Evolutionary conservation across 2,797 vertebrate genomes (phyloP).

Genomic region (Anguilla megastoma): DNA sequence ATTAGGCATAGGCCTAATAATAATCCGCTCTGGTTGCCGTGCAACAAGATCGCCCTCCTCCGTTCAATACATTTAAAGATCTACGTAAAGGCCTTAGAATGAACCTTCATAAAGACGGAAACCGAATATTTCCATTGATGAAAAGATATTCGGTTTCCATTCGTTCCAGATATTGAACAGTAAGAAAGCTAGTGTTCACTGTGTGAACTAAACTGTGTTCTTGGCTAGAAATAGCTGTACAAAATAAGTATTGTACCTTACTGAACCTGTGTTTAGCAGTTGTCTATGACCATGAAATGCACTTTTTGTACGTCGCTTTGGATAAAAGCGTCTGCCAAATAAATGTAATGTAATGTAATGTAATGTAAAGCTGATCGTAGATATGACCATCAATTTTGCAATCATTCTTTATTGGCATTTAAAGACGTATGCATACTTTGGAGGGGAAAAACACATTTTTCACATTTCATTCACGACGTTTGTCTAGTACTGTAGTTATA

Average conservation of each 20-base stretch:
- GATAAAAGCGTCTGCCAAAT: no score
- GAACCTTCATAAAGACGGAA: neutral
- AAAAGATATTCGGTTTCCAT: neutral
- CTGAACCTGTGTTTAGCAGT: no score
- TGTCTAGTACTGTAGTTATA: neutral
- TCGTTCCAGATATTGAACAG: neutral
- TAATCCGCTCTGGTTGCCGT: neutral
- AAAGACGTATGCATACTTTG: constrained; percentile 25
- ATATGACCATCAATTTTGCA: constrained; percentile 3
- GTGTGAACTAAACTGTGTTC: no score
- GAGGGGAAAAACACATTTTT: constrained; percentile 4
- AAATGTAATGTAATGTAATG: no score
- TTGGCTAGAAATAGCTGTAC: no score
- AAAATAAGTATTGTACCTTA: no score
- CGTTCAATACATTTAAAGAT: neutral
- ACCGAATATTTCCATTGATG: neutral
- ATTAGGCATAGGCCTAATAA: neutral
- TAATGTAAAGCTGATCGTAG: neutral
- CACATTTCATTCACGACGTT: neutral
- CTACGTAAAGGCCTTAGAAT: neutral
- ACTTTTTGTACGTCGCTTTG: no score
- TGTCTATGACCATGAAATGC: no score
- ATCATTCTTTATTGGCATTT: constrained; percentile 30
- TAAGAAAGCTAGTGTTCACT: neutral
- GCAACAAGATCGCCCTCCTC: neutral